phyloP scores from a whole-genome alignment of 2,113 vertebrate species.

The Rhinichthys klamathensis region DNA sequence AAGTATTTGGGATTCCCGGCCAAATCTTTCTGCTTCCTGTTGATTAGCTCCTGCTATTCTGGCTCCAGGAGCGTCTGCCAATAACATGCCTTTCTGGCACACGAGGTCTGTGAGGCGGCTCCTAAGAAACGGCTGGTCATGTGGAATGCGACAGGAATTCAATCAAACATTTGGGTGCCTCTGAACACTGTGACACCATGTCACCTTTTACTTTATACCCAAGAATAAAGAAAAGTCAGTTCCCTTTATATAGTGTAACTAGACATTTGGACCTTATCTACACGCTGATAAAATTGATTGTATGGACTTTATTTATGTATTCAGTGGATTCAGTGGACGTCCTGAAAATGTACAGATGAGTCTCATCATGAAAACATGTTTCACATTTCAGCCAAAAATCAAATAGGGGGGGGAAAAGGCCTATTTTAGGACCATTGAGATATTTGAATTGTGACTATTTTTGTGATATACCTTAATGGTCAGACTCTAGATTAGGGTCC shows the following conservation, averaged over 20 bases:
- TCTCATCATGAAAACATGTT: too few species aligned
- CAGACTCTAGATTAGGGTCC: too few species aligned
- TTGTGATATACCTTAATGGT: too few species aligned
- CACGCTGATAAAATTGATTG: neutral
- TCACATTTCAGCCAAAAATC: too few species aligned
- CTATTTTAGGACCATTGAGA: too few species aligned
- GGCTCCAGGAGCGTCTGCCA: conserved; percentile 53
- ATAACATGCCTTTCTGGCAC: conserved; percentile 58
- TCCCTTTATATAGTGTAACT: neutral
- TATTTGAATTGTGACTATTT: too few species aligned
- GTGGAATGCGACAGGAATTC: conserved; percentile 62
- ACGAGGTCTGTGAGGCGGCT: conserved; percentile 16
- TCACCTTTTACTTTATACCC: conserved; percentile 49
- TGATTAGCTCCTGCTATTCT: conserved; percentile 65
- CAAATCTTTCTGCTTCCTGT: conserved; percentile 68
- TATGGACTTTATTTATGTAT: too few species aligned
- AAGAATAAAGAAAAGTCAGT: neutral
- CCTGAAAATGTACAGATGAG: too few species aligned
- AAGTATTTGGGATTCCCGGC: conserved; percentile 43
- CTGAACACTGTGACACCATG: conserved; percentile 62
- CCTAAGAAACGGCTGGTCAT: conserved; percentile 49
- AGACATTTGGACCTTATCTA: neutral
- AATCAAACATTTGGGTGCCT: conserved; percentile 66
- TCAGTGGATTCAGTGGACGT: too few species aligned
- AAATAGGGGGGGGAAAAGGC: too few species aligned